phyloP scores from a whole-genome alignment of 2,113 vertebrate species.

The Butorides virescens region DNA sequence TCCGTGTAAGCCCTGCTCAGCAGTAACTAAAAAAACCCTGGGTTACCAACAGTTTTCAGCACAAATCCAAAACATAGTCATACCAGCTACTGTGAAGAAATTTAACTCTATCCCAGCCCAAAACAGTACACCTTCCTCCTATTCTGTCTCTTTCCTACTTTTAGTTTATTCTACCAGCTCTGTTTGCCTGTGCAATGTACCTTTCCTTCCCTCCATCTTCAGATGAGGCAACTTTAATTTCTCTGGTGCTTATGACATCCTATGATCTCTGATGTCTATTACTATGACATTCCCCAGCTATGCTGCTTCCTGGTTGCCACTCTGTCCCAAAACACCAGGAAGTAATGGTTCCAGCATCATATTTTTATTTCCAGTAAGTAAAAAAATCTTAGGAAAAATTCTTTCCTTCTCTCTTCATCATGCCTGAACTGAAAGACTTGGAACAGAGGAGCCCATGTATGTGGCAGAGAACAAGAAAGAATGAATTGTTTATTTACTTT shows the following conservation, averaged over 20 bases:
- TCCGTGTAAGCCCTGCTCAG: not conserved
- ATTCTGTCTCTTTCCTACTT: not conserved
- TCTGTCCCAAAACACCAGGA: not conserved
- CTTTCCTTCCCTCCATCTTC: not conserved
- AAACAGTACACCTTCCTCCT: not conserved
- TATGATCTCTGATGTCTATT: not conserved
- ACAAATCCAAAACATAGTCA: not conserved
- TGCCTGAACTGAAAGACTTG: not conserved
- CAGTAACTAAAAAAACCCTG: not conserved
- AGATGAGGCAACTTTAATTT: not conserved
- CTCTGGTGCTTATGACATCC: not conserved
- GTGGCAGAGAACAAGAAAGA: not conserved
- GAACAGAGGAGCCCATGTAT: not conserved
- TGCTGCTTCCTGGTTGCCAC: not conserved
- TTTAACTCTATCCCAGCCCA: not conserved
- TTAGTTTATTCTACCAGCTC: not conserved
- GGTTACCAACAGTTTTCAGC: not conserved
- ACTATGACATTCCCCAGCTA: not conserved
- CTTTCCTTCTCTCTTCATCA: not conserved
- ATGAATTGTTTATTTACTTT: not conserved
- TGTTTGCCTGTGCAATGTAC: accelerated
- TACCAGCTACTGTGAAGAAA: not conserved
- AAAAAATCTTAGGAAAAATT: not conserved
- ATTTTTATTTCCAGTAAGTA: not conserved
- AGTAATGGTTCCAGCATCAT: not conserved